A percentile compares a stretch with the other conserved stretches of the same genome.
Conservation (phyloP, 2,888 invertebrate genomes). For the Parnassius mnemosyne region DNA sequence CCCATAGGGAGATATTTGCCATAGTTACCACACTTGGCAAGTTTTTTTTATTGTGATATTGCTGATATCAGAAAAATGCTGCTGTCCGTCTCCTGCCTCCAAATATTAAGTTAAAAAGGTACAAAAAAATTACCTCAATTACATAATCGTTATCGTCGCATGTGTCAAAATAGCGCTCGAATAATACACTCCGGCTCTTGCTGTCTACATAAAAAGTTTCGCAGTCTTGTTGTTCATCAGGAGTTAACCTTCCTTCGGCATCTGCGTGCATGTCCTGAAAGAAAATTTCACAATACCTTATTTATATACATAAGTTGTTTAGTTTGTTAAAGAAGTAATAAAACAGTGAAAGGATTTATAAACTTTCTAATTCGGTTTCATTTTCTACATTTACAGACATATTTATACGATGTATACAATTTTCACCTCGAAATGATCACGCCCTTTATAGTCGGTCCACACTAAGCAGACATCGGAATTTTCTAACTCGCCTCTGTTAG, state of each 20-base stretch:
- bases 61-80: too few relatives aligned
- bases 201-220: slow-evolving; percentile 77
- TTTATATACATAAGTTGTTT: neutral
- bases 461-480: slow-evolving; percentile 91
- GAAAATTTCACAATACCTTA: neutral
- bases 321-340: too few relatives aligned
- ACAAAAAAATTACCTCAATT: slow-evolving; percentile 82
- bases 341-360: too few relatives aligned
- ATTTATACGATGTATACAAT: neutral
- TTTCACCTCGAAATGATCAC: slow-evolving; percentile 70
- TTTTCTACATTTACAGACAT: too few relatives aligned
- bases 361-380: too few relatives aligned
- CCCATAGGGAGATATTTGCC: too few relatives aligned
- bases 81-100: too few relatives aligned
- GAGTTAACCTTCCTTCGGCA: slow-evolving; percentile 81
- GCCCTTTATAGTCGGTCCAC: slow-evolving; percentile 86
- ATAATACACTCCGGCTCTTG: slow-evolving; percentile 85
- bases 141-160: slow-evolving; percentile 92
- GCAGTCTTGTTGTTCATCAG: slow-evolving; percentile 89
- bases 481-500: slow-evolving; percentile 86
- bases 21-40: too few relatives aligned
- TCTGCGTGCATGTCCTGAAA: slow-evolving; percentile 87
- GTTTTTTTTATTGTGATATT: too few relatives aligned
- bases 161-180: slow-evolving; percentile 90
- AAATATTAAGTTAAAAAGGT: too few relatives aligned